Percentiles rank a stretch among this genome's conserved stretches.
Evolutionary conservation across 2,113 vertebrate genomes (phyloP).

Genomic region (Antechinus stuartii): DNA sequence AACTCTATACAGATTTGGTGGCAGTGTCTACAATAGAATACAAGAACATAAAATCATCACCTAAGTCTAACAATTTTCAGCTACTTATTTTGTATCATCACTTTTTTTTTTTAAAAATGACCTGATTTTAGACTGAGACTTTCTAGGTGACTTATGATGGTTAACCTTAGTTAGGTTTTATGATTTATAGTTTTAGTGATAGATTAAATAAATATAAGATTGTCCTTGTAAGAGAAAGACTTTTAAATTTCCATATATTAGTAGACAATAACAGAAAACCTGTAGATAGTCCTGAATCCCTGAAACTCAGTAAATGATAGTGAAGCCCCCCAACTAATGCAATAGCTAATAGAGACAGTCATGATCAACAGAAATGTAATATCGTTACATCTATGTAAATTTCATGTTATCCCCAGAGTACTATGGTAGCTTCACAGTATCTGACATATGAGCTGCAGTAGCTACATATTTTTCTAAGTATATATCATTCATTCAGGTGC

Average conservation of each 20-base stretch:
- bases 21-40: neutral
- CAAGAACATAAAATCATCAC: neutral
- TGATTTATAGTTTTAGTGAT: neutral
- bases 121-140: neutral
- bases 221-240: neutral
- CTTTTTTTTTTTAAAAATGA: neutral
- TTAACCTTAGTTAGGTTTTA: neutral
- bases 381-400: too few relatives aligned
- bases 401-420: too few relatives aligned
- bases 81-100: too few relatives aligned
- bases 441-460: too few relatives aligned
- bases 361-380: too few relatives aligned
- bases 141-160: neutral
- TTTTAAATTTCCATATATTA: neutral
- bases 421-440: too few relatives aligned
- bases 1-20: neutral
- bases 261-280: neutral
- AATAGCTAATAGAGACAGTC: too few relatives aligned
- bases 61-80: neutral
- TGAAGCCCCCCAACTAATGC: too few relatives aligned
- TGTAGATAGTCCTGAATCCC: too few relatives aligned
- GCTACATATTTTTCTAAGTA: too few relatives aligned
- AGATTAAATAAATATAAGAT: neutral
- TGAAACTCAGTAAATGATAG: too few relatives aligned
- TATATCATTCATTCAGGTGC: too few relatives aligned